These are phyloP conservation scores for Maconellicoccus hirsutus DNA, from an alignment of 1,140 invertebrate species.

Conservation along the genomic window DNA sequence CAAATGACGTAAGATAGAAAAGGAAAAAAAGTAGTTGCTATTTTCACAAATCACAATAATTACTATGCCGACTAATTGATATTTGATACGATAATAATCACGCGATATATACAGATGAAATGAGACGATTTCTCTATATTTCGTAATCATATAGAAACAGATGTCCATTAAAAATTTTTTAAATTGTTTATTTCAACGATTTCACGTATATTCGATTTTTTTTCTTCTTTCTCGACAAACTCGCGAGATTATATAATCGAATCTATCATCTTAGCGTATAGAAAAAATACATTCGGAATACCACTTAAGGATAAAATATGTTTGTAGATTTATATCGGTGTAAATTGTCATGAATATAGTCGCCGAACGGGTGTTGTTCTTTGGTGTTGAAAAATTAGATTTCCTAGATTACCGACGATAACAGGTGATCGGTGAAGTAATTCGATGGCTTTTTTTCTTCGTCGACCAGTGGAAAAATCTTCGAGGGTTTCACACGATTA, in stretches of 20 bases:
- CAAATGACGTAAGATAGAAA: neutral
- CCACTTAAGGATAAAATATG: slow-evolving; percentile 9
- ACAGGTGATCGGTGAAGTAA: too few relatives aligned
- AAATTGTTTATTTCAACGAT: neutral
- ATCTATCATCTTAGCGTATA: neutral
- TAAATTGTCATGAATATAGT: neutral
- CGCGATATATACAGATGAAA: neutral
- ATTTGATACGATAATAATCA: slow-evolving; percentile 6
- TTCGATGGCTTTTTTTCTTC: too few relatives aligned
- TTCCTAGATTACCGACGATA: too few relatives aligned
- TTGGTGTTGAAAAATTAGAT: too few relatives aligned
- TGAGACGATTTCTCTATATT: slow-evolving; percentile 4
- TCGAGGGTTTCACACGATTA: too few relatives aligned
- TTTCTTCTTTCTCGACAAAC: neutral
- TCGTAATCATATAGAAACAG: neutral
- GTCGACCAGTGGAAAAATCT: too few relatives aligned
- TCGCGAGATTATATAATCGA: neutral
- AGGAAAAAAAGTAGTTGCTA: neutral
- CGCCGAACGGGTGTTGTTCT: neutral
- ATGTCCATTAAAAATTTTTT: slow-evolving; percentile 4
- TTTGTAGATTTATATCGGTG: neutral
- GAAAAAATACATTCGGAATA: neutral
- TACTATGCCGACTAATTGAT: neutral
- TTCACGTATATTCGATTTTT: neutral
- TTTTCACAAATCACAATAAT: slow-evolving; percentile 10